phyloP scores from a whole-genome alignment of 1,140 invertebrate genomes.

The Phthorimaea operculella region DNA sequence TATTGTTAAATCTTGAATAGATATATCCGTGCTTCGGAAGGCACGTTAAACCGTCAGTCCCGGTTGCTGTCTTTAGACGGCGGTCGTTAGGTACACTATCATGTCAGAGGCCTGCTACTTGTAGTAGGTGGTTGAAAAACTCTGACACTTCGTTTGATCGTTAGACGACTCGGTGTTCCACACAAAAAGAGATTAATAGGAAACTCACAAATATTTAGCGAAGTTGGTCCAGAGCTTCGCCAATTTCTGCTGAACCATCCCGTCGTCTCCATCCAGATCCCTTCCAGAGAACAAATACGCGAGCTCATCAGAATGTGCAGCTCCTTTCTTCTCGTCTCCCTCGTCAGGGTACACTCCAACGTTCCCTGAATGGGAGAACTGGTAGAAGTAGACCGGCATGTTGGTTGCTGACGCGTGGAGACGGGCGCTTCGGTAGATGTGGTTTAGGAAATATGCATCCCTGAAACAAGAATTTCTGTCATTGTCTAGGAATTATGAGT shows the following conservation, averaged over 20 bases:
- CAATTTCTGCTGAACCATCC: slow-evolving; percentile 30
- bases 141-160: too few relatives aligned
- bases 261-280: slow-evolving; percentile 34
- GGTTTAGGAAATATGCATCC: slow-evolving; percentile 46
- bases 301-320: slow-evolving; percentile 52
- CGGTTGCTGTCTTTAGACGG: too few relatives aligned
- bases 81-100: too few relatives aligned
- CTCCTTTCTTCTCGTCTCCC: slow-evolving; percentile 32
- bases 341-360: slow-evolving; percentile 33
- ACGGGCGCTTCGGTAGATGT: slow-evolving; percentile 39
- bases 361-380: slow-evolving; percentile 39
- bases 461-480: slow-evolving; percentile 25
- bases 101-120: too few relatives aligned
- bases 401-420: slow-evolving; percentile 26
- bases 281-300: slow-evolving; percentile 40
- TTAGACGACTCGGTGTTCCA: too few relatives aligned
- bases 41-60: too few relatives aligned
- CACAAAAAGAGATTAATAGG: too few relatives aligned
- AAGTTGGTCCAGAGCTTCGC: slow-evolving; percentile 48
- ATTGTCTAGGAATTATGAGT: too few relatives aligned
- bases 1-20: too few relatives aligned
- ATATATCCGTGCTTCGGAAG: too few relatives aligned
- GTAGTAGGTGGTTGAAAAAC: too few relatives aligned
- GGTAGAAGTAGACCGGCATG: slow-evolving; percentile 43
- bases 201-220: slow-evolving; percentile 49